Evolutionary conservation across 2,113 vertebrate genomes (phyloP), one percentile per base, ranked within the genome.

Genomic region (Rhizomys pruinosus): DNA sequence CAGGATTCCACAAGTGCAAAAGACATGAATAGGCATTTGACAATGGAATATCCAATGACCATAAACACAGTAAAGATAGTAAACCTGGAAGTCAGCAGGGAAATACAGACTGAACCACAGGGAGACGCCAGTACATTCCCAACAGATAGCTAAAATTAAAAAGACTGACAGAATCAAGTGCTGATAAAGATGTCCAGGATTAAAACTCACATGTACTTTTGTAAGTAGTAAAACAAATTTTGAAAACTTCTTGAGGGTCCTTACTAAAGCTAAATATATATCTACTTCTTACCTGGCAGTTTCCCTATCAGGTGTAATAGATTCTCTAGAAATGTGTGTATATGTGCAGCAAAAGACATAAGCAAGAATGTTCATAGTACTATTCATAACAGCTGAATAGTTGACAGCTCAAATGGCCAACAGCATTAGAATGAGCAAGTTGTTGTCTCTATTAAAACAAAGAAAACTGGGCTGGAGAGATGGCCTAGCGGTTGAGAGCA

Each of bases 1-100:
- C 63, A 27, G 59, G 63, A 63, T 78, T 89, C 91, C n/a, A 89
- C 47, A 93, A 92, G 78, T 87, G 74, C 69, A 69, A 47, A 92
- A 84, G 66, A 34, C 37, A 15, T 42, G 32, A 68, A 76, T 63
- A 90, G 66, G 16, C 47, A 73, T 63, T 92, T 94, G 42, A 73
- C 12, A 89, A 95, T 15, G 77, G 55, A 25, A 42, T 79, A 42
- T 82, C 69, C n/a, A 78, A 9, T 77, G 69, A 42, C 20, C 63
- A 20, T 63, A 92, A 89, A 89, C 12, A 57, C 11, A 55, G 27
- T 76, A 85, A 92, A 91, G 57, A 69, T 47, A 68, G 27, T 71
- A 86, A 91, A 47, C 37, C 32, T 55, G 72, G 59, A 69, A 88
- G 44, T 76, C 20, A 66, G 5, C 47, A 90, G 55, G 59, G 29